These are phyloP conservation scores for Limnodromus scolopaceus DNA, from an alignment of 2,797 vertebrate species.

Conservation along the genomic window DNA sequence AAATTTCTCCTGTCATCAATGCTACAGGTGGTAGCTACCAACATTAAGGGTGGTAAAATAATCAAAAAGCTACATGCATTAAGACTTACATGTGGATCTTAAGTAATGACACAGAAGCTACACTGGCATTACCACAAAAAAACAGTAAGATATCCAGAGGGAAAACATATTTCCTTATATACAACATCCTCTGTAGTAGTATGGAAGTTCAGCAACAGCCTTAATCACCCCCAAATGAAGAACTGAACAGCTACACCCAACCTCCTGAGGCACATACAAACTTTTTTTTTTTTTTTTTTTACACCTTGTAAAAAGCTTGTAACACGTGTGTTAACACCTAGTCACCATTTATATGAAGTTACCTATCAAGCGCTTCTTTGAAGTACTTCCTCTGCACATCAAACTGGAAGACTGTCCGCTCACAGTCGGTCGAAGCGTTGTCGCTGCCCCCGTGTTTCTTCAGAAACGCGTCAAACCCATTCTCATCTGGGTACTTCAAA, in stretches of 20 bases:
- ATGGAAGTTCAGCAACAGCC: neutral
- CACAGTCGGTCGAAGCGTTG: constrained; percentile 95
- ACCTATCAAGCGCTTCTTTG: constrained; percentile 94
- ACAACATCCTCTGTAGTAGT: neutral
- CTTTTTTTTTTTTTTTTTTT: too few relatives aligned
- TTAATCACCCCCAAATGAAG: neutral
- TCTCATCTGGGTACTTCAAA: constrained; percentile 93
- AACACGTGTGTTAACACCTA: neutral
- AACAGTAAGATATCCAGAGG: neutral
- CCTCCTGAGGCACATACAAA: neutral
- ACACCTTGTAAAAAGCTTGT: too few relatives aligned
- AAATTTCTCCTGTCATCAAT: neutral
- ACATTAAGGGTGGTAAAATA: neutral
- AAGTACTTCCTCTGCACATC: constrained; percentile 93
- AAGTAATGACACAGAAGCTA: neutral
- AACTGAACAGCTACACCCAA: neutral
- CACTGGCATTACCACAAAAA: neutral
- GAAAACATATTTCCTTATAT: neutral
- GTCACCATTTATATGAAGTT: neutral
- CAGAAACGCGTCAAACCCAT: constrained; percentile 93
- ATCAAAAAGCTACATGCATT: neutral
- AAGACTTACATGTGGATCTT: neutral
- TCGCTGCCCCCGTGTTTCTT: constrained; percentile 96
- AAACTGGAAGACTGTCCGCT: constrained; percentile 96
- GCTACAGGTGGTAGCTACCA: neutral